Conservation (phyloP, 2,797 vertebrate genomes). For the Hippocampus kuda region DNA sequence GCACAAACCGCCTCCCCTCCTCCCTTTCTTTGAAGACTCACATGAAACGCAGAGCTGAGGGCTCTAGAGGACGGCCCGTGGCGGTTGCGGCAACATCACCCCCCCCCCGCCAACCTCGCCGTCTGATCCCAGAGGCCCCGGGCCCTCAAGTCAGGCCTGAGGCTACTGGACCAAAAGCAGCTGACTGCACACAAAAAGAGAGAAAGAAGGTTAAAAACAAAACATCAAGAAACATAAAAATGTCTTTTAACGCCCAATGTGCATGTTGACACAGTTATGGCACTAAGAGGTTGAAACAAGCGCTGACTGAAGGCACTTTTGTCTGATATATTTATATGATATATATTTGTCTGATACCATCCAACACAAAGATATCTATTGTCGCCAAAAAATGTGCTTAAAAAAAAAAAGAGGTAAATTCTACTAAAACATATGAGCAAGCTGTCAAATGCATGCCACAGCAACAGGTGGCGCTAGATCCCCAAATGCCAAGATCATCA, state of each 20-base stretch:
- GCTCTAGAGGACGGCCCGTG: conserved; percentile 61
- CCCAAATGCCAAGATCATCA: background rate
- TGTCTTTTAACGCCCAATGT: background rate
- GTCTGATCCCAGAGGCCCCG: conserved; percentile 63
- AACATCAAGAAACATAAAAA: conserved; percentile 9
- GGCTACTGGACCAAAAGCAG: conserved; percentile 71
- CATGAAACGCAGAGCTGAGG: conserved; percentile 51
- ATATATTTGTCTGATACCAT: background rate
- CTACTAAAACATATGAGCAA: background rate
- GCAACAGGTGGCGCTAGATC: background rate
- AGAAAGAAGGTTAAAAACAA: conserved; percentile 11
- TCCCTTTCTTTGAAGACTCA: conserved; percentile 54
- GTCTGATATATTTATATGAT: background rate
- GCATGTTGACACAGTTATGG: background rate
- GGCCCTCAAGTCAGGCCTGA: conserved; percentile 79
- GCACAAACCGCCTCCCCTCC: conserved; percentile 7
- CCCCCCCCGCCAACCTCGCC: conserved; percentile 3
- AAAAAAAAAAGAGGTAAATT: background rate
- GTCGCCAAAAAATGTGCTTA: background rate
- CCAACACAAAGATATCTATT: background rate
- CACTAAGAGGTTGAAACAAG: background rate
- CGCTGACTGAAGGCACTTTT: background rate
- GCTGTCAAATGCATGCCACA: background rate
- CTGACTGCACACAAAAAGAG: conserved; percentile 26
- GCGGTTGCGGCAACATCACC: conserved; percentile 66